Evolutionary conservation across 2,888 invertebrate genomes (phyloP).

Genomic region (Marronus borbonicus): DNA sequence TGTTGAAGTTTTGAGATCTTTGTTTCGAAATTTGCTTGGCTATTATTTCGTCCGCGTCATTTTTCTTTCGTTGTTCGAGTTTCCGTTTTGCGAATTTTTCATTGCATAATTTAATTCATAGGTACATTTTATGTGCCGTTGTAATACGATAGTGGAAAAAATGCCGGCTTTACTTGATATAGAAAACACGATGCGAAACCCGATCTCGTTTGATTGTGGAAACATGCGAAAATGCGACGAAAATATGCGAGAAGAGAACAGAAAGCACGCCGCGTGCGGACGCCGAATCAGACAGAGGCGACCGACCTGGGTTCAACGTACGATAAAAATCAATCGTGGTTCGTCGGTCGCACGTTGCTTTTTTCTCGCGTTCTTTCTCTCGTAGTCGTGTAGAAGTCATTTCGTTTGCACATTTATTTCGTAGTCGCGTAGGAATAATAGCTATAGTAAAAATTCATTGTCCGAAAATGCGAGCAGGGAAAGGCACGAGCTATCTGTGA

Average conservation of each 20-base stretch:
- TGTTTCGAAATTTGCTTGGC: neutral
- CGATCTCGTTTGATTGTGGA: conserved; percentile 42
- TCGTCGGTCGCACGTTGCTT: conserved; percentile 34
- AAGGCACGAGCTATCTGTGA: neutral
- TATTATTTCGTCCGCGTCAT: neutral
- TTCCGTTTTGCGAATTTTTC: conserved; percentile 9
- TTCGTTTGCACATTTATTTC: conserved; percentile 31
- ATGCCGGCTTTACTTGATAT: conserved; percentile 7
- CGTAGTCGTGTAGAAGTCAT: conserved; percentile 30
- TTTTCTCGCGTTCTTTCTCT: conserved; percentile 31
- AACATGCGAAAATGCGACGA: conserved; percentile 41
- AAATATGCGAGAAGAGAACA: conserved; percentile 33
- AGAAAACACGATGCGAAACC: conserved; percentile 26
- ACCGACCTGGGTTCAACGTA: conserved; percentile 45
- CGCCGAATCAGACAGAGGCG: conserved; percentile 38
- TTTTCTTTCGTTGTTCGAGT: conserved; percentile 1
- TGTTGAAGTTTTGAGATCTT: too few species aligned
- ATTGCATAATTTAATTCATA: neutral
- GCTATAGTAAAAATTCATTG: conserved; percentile 19
- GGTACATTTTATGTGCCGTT: neutral
- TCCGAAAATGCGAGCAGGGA: neutral
- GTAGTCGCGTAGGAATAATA: neutral
- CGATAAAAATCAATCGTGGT: conserved; percentile 47
- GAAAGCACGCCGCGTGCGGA: conserved; percentile 20
- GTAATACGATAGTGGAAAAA: conserved; percentile 24